Evolutionary conservation across 2,888 invertebrate species (phyloP).

Genomic region (Eustalomyia histrio): DNA sequence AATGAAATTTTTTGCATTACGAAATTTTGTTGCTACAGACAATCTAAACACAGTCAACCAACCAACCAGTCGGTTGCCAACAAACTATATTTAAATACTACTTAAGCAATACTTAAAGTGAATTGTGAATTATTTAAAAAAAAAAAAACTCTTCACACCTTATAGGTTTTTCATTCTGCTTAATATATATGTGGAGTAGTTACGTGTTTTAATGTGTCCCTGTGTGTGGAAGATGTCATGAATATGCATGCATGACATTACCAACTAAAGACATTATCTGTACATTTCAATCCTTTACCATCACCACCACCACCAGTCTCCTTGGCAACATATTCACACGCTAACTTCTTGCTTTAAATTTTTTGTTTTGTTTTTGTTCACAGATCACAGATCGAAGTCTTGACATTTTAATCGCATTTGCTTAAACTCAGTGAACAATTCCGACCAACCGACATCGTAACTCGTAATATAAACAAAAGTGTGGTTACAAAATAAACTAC

Average conservation of each 20-base stretch:
- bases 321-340: slow-evolving; percentile 67
- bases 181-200: neutral
- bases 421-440: slow-evolving; percentile 78
- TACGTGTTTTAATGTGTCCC: slow-evolving; percentile 7
- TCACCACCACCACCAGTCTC: slow-evolving; percentile 64
- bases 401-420: slow-evolving; percentile 79
- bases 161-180: slow-evolving; percentile 20
- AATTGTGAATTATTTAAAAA: slow-evolving; percentile 44
- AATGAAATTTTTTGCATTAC: slow-evolving; percentile 54
- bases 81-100: slow-evolving; percentile 34
- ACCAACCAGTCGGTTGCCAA: neutral
- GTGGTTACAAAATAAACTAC: slow-evolving; percentile 59
- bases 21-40: slow-evolving; percentile 47
- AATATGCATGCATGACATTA: slow-evolving; percentile 52
- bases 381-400: slow-evolving; percentile 71
- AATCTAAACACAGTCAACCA: slow-evolving; percentile 7
- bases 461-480: slow-evolving; percentile 64
- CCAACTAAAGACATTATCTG: slow-evolving; percentile 59
- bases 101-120: slow-evolving; percentile 43
- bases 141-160: slow-evolving; percentile 61
- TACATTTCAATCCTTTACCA: slow-evolving; percentile 64
- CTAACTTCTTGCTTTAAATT: slow-evolving; percentile 34
- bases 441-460: slow-evolving; percentile 67
- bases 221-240: slow-evolving; percentile 48
- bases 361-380: slow-evolving; percentile 68